Evolutionary conservation across 2,888 invertebrate species (phyloP), one percentile per base, ranked within the genome.

Genomic region (Caenorhabditis doughertyi): DNA sequence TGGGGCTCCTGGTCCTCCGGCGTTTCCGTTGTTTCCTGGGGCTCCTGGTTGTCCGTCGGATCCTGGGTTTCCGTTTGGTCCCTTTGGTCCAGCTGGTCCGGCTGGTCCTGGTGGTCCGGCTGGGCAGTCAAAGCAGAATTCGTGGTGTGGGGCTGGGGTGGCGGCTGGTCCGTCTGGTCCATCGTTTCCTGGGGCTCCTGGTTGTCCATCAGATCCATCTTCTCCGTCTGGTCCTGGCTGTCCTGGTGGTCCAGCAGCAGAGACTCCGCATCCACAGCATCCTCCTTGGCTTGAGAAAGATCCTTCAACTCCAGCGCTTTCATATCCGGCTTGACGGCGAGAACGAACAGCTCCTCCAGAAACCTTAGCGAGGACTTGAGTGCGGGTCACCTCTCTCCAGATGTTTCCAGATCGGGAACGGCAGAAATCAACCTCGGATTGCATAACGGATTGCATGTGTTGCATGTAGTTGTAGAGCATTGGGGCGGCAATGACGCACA

Each of bases 391-490:
- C 74, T 89, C 89, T 71, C 83, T 81, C 89, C 89, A 89, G 81
- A 89, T 85, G 83, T 86, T 87, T 71, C 80, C 73, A 58, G 88
- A 88, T 25, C 89, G 86, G 42, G 88, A 86, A 82, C 88, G 85
- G 84, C 88, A 87, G 85, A 89, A 88, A 55, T 88, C 88, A 29
- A 87, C 86, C 84, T 80, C 83, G 81, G 58, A 73, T 49, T 85
- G 85, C 85, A 85, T 85, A 21, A 79, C 72, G 7, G 84, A 84
- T 53, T 85, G 85, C 87, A 89, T 87, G 79, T 88, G 88, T 81
- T 89, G 89, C 73, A 89, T 83, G 86, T 89, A 88, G 84, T 88
- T 88, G 84, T 87, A 88, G 42, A 88, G 58, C 83, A 88, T 86
- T 58, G 88, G 88, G 32, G 87, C 83, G 42, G 85, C 79, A 49